phyloP scores from a whole-genome alignment of 2,113 vertebrate species.

The Laterallus jamaicensis region DNA sequence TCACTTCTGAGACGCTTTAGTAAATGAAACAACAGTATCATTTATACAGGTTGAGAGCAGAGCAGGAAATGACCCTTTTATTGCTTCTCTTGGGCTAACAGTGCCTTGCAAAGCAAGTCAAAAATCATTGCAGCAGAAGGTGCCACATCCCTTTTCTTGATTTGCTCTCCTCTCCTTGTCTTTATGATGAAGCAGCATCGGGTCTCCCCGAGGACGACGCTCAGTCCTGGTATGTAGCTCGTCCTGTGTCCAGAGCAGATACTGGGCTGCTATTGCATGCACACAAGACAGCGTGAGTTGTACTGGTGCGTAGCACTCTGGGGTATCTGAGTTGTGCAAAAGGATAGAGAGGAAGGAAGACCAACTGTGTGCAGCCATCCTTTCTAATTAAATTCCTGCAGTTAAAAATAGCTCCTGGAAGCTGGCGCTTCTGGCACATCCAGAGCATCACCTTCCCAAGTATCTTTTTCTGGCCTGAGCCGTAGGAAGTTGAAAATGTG shows the following conservation, averaged over 20 bases:
- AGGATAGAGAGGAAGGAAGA: slow-evolving; percentile 40
- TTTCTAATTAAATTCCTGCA: slow-evolving; percentile 42
- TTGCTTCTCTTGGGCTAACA: background rate
- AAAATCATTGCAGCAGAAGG: background rate
- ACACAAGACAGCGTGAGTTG: background rate
- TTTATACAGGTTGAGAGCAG: background rate
- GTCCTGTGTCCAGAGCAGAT: background rate
- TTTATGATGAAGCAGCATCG: background rate
- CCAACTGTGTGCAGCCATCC: slow-evolving; percentile 23
- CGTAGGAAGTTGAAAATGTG: slow-evolving; percentile 60
- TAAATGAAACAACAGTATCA: background rate
- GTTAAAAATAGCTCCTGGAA: slow-evolving; percentile 55
- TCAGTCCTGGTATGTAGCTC: background rate
- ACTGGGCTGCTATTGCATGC: background rate
- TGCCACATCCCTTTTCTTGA: background rate
- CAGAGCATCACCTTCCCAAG: slow-evolving; percentile 57
- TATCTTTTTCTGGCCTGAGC: slow-evolving; percentile 60
- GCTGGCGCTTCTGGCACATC: slow-evolving; percentile 54
- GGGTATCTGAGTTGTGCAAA: background rate
- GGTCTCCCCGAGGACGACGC: background rate
- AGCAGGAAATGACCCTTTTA: background rate
- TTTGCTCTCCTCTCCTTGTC: background rate
- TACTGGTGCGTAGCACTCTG: background rate
- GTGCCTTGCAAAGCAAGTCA: background rate
- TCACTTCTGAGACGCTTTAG: background rate